These are phyloP conservation scores for Leptinotarsa haldemani DNA, from an alignment of 2,888 invertebrate genomes.

Conservation along the genomic window DNA sequence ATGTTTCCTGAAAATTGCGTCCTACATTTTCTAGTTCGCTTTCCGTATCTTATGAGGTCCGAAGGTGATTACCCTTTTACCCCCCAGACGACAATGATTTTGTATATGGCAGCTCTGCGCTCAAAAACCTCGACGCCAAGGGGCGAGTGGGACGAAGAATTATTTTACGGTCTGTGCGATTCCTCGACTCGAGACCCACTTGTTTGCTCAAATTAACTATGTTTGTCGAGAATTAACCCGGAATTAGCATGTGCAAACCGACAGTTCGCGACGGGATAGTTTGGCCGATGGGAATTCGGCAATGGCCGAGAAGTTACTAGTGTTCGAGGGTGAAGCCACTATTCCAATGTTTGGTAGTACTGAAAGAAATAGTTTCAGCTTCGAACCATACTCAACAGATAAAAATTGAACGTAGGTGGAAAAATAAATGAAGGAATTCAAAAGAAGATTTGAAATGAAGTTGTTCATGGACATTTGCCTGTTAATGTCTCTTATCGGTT, in stretches of 20 bases:
- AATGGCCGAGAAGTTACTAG: neutral
- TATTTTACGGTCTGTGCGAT: conserved; percentile 38
- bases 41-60: neutral
- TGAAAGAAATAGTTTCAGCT: no score
- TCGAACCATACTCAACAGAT: no score
- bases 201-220: conserved; percentile 63
- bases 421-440: no score
- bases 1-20: neutral
- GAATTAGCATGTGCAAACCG: conserved; percentile 57
- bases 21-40: conserved; percentile 2
- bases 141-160: conserved; percentile 22
- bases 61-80: neutral
- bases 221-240: conserved; percentile 60
- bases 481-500: no score
- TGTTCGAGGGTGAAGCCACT: neutral
- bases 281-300: neutral
- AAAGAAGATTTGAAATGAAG: no score
- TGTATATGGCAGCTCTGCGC: neutral
- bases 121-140: neutral
- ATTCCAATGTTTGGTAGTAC: no score
- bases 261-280: conserved; percentile 45
- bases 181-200: conserved; percentile 50
- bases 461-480: no score
- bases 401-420: no score
- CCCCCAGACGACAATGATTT: neutral